These are phyloP conservation scores for Pantherophis guttatus DNA, from an alignment of 2,113 vertebrate species.

Conservation along the genomic window DNA sequence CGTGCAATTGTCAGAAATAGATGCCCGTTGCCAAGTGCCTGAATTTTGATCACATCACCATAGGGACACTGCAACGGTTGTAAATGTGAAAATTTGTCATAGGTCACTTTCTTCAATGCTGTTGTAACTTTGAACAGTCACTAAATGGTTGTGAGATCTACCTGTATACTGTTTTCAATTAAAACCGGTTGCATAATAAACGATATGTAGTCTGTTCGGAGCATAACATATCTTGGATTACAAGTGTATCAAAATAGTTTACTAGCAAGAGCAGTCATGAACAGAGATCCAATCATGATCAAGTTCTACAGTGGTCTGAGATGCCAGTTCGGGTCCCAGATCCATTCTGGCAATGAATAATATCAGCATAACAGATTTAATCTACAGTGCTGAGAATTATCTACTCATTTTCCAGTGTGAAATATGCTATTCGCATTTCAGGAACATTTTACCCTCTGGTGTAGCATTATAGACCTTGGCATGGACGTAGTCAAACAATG, in stretches of 20 bases:
- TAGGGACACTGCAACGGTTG: no score
- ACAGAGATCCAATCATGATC: neutral
- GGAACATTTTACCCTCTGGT: neutral
- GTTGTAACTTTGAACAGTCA: neutral
- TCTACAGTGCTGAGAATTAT: neutral
- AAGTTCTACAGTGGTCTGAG: neutral
- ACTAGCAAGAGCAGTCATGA: neutral
- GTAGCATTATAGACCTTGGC: neutral
- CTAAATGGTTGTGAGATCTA: neutral
- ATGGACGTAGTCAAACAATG: neutral
- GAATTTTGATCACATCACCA: neutral
- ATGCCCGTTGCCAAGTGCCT: neutral
- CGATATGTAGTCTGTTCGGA: neutral
- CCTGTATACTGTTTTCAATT: neutral
- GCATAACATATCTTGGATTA: neutral
- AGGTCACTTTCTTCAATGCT: neutral
- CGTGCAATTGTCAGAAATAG: neutral
- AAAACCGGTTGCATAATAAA: neutral
- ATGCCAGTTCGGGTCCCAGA: neutral
- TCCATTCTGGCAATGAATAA: neutral
- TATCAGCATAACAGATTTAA: neutral
- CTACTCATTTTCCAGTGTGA: neutral
- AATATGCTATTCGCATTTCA: neutral
- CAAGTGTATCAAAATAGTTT: neutral
- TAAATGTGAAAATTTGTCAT: neutral